Evolutionary conservation across 2,797 vertebrate species (phyloP).

Genomic region (Garrulus glandarius): DNA sequence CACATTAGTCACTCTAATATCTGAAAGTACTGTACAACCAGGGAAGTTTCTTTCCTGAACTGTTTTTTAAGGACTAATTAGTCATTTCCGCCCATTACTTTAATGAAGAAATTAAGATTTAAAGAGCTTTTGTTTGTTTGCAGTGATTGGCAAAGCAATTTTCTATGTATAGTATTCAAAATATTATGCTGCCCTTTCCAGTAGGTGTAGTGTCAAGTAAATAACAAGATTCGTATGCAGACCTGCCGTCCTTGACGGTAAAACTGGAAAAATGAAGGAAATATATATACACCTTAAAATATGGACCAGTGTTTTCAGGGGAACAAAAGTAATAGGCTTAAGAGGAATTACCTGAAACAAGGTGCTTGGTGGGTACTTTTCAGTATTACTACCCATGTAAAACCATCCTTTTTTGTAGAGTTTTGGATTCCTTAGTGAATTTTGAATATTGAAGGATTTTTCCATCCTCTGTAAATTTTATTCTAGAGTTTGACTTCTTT

Average conservation of each 20-base stretch:
- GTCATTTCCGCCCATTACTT: background rate
- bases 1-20: background rate
- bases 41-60: background rate
- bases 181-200: background rate
- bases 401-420: background rate
- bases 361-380: background rate
- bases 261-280: background rate
- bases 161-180: background rate
- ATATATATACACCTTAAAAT: background rate
- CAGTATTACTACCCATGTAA: background rate
- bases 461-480: background rate
- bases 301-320: background rate
- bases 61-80: background rate
- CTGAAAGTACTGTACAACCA: background rate
- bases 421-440: background rate
- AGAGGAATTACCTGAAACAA: background rate
- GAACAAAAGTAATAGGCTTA: background rate
- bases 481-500: background rate
- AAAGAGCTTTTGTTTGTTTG: background rate
- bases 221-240: background rate
- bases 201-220: background rate
- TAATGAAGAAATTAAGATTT: background rate
- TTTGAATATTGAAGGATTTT: background rate
- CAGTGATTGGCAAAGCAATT: background rate
- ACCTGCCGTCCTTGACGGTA: background rate